phyloP scores from a whole-genome alignment of 2,888 invertebrate genomes.

The Acrobasis repandana region DNA sequence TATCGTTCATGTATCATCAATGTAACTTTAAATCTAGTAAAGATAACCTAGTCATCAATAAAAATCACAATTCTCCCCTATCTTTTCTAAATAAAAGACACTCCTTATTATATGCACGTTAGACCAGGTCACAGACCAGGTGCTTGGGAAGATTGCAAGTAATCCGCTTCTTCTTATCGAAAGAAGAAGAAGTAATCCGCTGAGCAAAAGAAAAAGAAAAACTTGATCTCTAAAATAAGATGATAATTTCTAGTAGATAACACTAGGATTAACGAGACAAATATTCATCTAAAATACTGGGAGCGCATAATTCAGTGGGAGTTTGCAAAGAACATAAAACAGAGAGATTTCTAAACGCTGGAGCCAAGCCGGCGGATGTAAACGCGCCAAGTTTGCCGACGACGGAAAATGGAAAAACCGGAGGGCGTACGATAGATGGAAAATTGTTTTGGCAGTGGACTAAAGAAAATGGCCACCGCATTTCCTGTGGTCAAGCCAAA shows the following conservation, averaged over 20 bases:
- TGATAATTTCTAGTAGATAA: neutral
- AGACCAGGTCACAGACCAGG: too few relatives aligned
- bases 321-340: slow-evolving; percentile 52
- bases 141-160: too few relatives aligned
- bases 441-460: slow-evolving; percentile 73
- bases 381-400: slow-evolving; percentile 64
- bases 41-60: too few relatives aligned
- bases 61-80: too few relatives aligned
- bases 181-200: too few relatives aligned
- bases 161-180: too few relatives aligned
- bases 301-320: slow-evolving; percentile 39
- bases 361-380: slow-evolving; percentile 51
- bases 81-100: too few relatives aligned
- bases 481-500: slow-evolving; percentile 81
- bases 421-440: slow-evolving; percentile 64
- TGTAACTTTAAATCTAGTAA: too few relatives aligned
- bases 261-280: neutral
- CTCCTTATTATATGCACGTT: too few relatives aligned
- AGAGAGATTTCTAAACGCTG: slow-evolving; percentile 56
- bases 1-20: too few relatives aligned
- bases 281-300: slow-evolving; percentile 43
- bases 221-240: too few relatives aligned
- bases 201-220: too few relatives aligned
- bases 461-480: slow-evolving; percentile 72
- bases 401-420: slow-evolving; percentile 71